A percentile compares a stretch with the other conserved stretches of the same genome.
Conservation (phyloP, 2,888 invertebrate genomes). For the Scaeva pyrastri region DNA sequence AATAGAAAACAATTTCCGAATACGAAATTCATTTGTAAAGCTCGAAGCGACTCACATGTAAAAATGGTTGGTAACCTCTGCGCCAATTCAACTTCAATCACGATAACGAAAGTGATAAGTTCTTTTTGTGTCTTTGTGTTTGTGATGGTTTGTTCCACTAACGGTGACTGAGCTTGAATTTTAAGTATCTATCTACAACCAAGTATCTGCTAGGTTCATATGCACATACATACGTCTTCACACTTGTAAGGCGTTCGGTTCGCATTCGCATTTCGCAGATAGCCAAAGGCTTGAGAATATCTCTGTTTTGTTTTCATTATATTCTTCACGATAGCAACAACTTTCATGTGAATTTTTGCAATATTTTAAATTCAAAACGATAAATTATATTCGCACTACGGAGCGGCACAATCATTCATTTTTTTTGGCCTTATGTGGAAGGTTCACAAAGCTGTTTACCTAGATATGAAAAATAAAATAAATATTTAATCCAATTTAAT, state of each 20-base stretch:
- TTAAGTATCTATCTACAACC: slow-evolving; percentile 42
- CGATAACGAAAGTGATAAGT: slow-evolving; percentile 75
- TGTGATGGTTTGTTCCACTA: slow-evolving; percentile 63
- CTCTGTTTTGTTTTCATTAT: slow-evolving; percentile 1
- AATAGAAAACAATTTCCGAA: slow-evolving; percentile 69
- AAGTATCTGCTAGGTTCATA: neutral
- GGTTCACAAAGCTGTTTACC: neutral
- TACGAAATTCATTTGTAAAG: slow-evolving; percentile 35
- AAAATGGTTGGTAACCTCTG: slow-evolving; percentile 59
- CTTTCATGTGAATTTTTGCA: slow-evolving; percentile 66
- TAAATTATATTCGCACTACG: slow-evolving; percentile 45
- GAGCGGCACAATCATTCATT: slow-evolving; percentile 3
- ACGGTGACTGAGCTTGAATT: slow-evolving; percentile 68
- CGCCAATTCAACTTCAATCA: slow-evolving; percentile 67
- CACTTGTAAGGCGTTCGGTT: slow-evolving; percentile 23
- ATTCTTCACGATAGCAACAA: slow-evolving; percentile 24
- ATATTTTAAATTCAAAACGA: slow-evolving; percentile 59
- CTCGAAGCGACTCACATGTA: slow-evolving; percentile 33
- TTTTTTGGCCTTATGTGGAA: neutral
- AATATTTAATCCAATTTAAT: neutral
- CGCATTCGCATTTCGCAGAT: neutral
- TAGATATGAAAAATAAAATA: slow-evolving; percentile 33
- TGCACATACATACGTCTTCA: neutral
- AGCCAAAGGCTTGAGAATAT: slow-evolving; percentile 24
- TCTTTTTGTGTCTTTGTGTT: slow-evolving; percentile 47